Evolutionary conservation across 1,140 invertebrate genomes (phyloP).

Genomic region (Augochlora pura): DNA sequence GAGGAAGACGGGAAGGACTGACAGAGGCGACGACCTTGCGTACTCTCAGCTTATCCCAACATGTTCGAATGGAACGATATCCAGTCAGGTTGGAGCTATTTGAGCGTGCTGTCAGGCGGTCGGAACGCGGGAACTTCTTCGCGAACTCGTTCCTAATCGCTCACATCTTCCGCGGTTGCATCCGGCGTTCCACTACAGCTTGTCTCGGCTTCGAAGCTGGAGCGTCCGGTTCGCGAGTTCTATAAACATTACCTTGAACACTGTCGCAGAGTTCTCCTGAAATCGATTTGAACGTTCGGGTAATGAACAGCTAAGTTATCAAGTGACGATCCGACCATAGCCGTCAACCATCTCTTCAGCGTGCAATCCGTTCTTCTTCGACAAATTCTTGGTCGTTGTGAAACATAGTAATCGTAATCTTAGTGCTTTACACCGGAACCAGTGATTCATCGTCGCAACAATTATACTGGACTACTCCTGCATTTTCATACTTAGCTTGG

Average conservation of each 20-base stretch:
- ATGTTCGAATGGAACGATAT: background rate
- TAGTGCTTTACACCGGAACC: background rate
- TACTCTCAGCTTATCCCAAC: background rate
- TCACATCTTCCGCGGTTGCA: background rate
- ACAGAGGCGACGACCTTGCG: constrained; percentile 28
- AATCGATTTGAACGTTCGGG: too few species aligned
- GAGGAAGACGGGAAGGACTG: background rate
- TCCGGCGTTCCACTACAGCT: background rate
- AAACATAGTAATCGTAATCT: background rate
- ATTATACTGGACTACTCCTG: background rate
- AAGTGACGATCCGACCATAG: too few species aligned
- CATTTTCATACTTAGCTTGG: background rate
- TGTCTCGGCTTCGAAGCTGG: too few species aligned
- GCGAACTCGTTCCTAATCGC: background rate
- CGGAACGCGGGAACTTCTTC: background rate
- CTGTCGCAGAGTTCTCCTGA: too few species aligned
- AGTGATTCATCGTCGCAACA: background rate
- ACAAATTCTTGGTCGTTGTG: too few species aligned
- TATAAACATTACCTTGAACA: too few species aligned
- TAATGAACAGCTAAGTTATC: too few species aligned
- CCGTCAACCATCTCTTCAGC: too few species aligned
- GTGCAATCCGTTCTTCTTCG: background rate
- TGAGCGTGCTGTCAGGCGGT: background rate
- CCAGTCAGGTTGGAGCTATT: constrained; percentile 53
- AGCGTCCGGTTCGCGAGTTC: too few species aligned